These are phyloP conservation scores for Hesperophylax magnus DNA, from an alignment of 1,140 invertebrate species.

Conservation along the genomic window DNA sequence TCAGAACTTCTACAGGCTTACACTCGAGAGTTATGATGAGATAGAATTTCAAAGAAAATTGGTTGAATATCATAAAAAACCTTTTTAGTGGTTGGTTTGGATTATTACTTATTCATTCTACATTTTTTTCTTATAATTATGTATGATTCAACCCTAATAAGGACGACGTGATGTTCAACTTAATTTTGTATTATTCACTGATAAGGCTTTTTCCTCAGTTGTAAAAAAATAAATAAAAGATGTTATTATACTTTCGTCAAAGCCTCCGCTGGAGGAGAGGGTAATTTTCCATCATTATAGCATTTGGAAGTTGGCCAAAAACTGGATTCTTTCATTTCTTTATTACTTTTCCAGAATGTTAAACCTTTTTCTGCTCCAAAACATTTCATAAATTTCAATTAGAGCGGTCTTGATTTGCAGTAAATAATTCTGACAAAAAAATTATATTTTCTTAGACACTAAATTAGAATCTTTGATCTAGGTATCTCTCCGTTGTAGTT, in stretches of 20 bases:
- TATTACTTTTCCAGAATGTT: constrained; percentile 30
- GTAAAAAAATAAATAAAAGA: neutral
- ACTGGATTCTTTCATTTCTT: constrained; percentile 35
- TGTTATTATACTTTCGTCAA: constrained; percentile 34
- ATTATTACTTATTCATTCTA: too few species aligned
- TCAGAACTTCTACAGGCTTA: too few species aligned
- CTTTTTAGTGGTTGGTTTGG: too few species aligned
- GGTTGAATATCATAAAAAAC: too few species aligned
- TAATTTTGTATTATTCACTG: neutral
- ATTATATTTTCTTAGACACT: too few species aligned
- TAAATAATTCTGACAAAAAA: neutral
- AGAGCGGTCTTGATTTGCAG: constrained; percentile 3
- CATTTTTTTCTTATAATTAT: too few species aligned
- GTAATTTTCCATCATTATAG: constrained; percentile 57
- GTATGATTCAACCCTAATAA: neutral
- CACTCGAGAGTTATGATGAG: too few species aligned
- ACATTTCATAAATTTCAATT: constrained; percentile 36
- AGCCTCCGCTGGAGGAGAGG: constrained; percentile 29
- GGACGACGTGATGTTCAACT: neutral
- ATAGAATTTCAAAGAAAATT: too few species aligned
- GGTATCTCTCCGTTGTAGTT: too few species aligned
- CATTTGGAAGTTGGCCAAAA: constrained; percentile 52
- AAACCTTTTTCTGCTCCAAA: constrained; percentile 21
- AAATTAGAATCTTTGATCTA: too few species aligned
- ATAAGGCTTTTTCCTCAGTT: neutral